Percentiles rank a stretch among this genome's conserved stretches.
Conservation (phyloP, 2,113 vertebrate species). For the Ceyx melanurus region DNA sequence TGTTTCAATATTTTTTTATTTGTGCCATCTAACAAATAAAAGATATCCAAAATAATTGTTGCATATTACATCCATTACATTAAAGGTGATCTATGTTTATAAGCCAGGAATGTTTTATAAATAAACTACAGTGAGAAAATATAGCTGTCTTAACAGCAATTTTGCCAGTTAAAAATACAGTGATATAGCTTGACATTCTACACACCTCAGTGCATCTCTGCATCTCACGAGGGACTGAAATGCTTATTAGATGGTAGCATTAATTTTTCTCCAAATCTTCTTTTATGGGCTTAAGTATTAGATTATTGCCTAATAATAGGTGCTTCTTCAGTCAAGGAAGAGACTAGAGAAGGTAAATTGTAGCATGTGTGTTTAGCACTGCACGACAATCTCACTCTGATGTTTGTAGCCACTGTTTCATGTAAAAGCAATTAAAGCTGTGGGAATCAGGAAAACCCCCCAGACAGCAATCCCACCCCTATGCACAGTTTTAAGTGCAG, state of each 20-base stretch:
- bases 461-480: background rate
- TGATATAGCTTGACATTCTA: constrained; percentile 40
- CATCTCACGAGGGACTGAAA: constrained; percentile 32
- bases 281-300: constrained; percentile 72
- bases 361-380: constrained; percentile 20
- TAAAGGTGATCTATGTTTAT: constrained; percentile 18
- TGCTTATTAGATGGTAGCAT: constrained; percentile 34
- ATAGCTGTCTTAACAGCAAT: constrained; percentile 14
- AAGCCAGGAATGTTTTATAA: background rate
- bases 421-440: constrained; percentile 48
- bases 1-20: constrained; percentile 15
- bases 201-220: constrained; percentile 23
- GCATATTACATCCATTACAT: background rate
- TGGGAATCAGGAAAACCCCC: constrained; percentile 27
- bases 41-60: background rate
- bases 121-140: constrained; percentile 21
- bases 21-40: background rate
- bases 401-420: constrained; percentile 38
- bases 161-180: constrained; percentile 37
- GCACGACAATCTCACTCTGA: background rate
- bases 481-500: background rate
- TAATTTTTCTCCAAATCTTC: constrained; percentile 53
- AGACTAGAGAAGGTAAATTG: constrained; percentile 56
- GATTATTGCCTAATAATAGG: constrained; percentile 77
- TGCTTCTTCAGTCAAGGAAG: constrained; percentile 65